Evolutionary conservation across 2,113 vertebrate species (phyloP).

Genomic region (Chlorodrepanis virens): DNA sequence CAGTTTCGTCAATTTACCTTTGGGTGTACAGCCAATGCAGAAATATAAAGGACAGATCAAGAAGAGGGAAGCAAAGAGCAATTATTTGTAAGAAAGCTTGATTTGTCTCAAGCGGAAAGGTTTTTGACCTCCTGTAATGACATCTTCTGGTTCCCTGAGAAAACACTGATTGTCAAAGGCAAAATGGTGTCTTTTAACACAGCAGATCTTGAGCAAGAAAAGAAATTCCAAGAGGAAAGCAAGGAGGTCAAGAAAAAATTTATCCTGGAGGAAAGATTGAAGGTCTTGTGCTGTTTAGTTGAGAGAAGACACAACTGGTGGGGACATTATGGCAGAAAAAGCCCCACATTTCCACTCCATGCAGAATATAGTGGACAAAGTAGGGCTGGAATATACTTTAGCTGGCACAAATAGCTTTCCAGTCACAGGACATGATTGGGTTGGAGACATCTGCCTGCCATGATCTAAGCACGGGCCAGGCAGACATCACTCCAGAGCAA

Average conservation of each 20-base stretch:
- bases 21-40: accelerated
- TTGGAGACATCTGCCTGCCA: background rate
- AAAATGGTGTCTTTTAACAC: background rate
- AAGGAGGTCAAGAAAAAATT: background rate
- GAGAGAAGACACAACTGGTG: background rate
- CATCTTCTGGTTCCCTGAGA: background rate
- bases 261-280: background rate
- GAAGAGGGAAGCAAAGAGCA: background rate
- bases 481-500: background rate
- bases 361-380: background rate
- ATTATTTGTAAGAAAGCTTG: background rate
- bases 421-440: background rate
- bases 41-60: background rate
- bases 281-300: background rate
- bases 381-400: background rate
- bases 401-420: background rate
- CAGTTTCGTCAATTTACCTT: background rate
- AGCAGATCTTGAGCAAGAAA: background rate
- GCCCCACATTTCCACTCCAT: accelerated
- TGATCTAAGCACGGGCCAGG: background rate
- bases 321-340: accelerated
- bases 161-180: background rate
- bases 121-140: background rate
- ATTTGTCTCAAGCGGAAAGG: background rate
- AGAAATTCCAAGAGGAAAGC: background rate